Evolutionary conservation across 2,113 vertebrate species (phyloP).

Genomic region (Grammatotria lemairii): DNA sequence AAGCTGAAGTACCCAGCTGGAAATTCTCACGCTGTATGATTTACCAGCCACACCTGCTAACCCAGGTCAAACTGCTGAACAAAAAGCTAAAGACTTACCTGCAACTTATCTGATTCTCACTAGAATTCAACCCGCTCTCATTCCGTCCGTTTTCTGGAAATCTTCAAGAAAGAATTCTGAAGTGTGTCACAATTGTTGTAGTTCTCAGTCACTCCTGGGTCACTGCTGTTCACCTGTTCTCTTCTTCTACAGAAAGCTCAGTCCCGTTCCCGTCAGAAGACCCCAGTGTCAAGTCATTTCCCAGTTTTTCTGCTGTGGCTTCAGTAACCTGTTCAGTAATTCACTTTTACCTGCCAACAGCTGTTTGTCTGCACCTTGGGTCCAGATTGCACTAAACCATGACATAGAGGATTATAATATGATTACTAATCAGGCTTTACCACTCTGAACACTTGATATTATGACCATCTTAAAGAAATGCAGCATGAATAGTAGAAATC

Average conservation of each 20-base stretch:
- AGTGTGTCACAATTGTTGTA: not conserved
- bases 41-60: not conserved
- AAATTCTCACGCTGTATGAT: not conserved
- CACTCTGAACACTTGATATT: not conserved
- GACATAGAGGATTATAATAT: not conserved
- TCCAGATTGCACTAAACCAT: not conserved
- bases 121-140: not conserved
- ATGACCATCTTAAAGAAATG: not conserved
- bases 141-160: not conserved
- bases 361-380: not conserved
- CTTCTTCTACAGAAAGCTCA: not conserved
- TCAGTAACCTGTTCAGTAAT: not conserved
- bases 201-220: not conserved
- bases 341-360: not conserved
- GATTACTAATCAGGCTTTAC: not conserved
- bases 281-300: not conserved
- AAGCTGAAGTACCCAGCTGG: not conserved
- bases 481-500: not conserved
- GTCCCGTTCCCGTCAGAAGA: not conserved
- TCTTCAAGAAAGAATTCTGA: not conserved
- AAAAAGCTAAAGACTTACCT: not conserved
- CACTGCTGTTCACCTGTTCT: not conserved
- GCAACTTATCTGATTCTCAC: not conserved
- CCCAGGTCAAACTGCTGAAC: not conserved
- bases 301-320: not conserved